Evolutionary conservation across 2,113 vertebrate genomes (phyloP).

Genomic region (Macquaria ambigua): DNA sequence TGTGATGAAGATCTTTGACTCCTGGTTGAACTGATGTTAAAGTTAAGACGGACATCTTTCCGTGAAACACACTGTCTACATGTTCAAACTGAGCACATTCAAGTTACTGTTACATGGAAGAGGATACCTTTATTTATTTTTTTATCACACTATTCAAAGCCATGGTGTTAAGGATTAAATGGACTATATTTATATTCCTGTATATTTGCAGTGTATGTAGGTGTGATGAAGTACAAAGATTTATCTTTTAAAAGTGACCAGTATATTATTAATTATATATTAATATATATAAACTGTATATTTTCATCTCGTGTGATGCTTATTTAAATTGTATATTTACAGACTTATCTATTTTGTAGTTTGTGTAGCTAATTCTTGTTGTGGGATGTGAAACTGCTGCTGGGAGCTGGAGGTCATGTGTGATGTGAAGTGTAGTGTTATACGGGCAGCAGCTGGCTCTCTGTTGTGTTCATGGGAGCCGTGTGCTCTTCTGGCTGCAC

Average conservation of each 20-base stretch:
- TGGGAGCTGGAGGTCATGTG: neutral
- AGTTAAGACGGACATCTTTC: neutral
- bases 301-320: slow-evolving; percentile 61
- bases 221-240: slow-evolving; percentile 50
- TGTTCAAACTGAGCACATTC: slow-evolving; percentile 51
- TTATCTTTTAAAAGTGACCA: slow-evolving; percentile 65
- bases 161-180: slow-evolving; percentile 56
- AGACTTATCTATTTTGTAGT: slow-evolving; percentile 60
- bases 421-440: neutral
- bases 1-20: slow-evolving; percentile 4
- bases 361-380: slow-evolving; percentile 43
- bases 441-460: slow-evolving; percentile 3
- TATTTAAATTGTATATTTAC: slow-evolving; percentile 57
- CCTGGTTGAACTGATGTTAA: neutral
- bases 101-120: slow-evolving; percentile 33
- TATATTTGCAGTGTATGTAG: slow-evolving; percentile 57
- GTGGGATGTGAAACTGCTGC: slow-evolving; percentile 36
- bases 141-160: slow-evolving; percentile 68
- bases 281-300: slow-evolving; percentile 43
- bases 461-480: slow-evolving; percentile 3
- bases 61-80: slow-evolving; percentile 14
- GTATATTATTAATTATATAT: no score
- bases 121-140: slow-evolving; percentile 65
- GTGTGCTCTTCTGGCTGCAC: slow-evolving; percentile 1
- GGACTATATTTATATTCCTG: slow-evolving; percentile 73